Evolutionary conservation across 2,888 invertebrate genomes (phyloP).

Genomic region (Epinotia ramella): DNA sequence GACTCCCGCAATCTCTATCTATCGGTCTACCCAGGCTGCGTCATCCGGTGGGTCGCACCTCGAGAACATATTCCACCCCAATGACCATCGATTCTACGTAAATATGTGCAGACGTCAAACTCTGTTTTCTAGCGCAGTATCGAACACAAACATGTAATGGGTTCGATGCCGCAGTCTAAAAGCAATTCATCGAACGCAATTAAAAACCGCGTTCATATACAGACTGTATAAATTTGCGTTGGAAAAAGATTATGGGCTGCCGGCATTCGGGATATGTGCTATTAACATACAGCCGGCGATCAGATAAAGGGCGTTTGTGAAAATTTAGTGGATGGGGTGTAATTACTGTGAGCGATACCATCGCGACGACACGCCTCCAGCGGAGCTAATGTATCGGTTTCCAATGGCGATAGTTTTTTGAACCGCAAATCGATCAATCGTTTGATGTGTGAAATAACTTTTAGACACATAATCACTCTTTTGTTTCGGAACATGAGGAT

Average conservation of each 20-base stretch:
- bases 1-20: too few relatives aligned
- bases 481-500: not conserved
- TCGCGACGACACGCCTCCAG: constrained; percentile 70
- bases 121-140: constrained; percentile 4
- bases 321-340: constrained; percentile 78
- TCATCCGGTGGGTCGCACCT: too few relatives aligned
- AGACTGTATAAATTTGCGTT: constrained; percentile 40
- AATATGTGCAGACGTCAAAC: not conserved
- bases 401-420: constrained; percentile 53
- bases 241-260: constrained; percentile 63
- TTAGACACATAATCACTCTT: not conserved
- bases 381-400: constrained; percentile 59
- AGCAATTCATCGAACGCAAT: constrained; percentile 43
- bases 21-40: too few relatives aligned
- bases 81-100: too few relatives aligned
- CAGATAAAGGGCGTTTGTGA: constrained; percentile 76
- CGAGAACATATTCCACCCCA: too few relatives aligned
- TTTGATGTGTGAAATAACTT: not conserved
- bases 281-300: constrained; percentile 77
- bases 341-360: constrained; percentile 74
- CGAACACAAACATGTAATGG: not conserved
- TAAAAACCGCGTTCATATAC: constrained; percentile 37
- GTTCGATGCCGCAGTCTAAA: constrained; percentile 12
- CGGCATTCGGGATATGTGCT: constrained; percentile 74
- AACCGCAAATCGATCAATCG: constrained; percentile 52